Evolutionary conservation across 2,113 vertebrate species (phyloP), one percentile per base, ranked within the genome.

Genomic region (Hippolais icterina): DNA sequence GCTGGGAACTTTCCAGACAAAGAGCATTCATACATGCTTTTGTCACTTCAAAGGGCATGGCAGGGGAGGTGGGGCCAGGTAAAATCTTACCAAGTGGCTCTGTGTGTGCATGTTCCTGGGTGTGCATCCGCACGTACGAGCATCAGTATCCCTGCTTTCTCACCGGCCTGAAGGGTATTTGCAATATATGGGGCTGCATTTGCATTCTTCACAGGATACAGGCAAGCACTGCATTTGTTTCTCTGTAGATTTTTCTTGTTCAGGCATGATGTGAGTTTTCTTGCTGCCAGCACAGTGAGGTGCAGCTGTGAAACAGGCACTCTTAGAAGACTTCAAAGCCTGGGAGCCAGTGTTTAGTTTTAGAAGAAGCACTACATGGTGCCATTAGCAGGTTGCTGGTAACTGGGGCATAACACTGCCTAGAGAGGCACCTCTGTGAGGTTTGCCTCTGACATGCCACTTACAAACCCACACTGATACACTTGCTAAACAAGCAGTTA

Each of bases 61-160:
- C 3, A 1, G 42, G 47, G 53, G 7, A 69, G 7, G 27, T 72
- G 50, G 9, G 15, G 56, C 49, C 37, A 4, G 5, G 6, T 83
- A 14, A 72, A 65, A 61, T 33, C 42, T 49, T 35, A 15, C 14
- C 22, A 5, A 2, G 46, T 35, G 52, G 6, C 44, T 79, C 4
- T 23, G 23, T 49, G 54, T 5, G 1, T 37, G 9, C 8, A 1
- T 47, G 53, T 65, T 76, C 56, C 57, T 53, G 46, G 35, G 37
- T 1, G 0, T 39, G 31, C 46, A 57, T 72, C 65, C 0, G 0
- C 0, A 0, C 1, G 0, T 49, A 22, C 0, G 0, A 65, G 22
- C 71, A 22, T 53, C 37, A 22, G 20, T 24, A 2, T 37, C 35
- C 5, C 1, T 33, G 56, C 71, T 81, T 72, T 70, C 56, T 71